These are phyloP conservation scores for Neoaliturus tenellus DNA, from an alignment of 2,888 invertebrate genomes.

Conservation along the genomic window DNA sequence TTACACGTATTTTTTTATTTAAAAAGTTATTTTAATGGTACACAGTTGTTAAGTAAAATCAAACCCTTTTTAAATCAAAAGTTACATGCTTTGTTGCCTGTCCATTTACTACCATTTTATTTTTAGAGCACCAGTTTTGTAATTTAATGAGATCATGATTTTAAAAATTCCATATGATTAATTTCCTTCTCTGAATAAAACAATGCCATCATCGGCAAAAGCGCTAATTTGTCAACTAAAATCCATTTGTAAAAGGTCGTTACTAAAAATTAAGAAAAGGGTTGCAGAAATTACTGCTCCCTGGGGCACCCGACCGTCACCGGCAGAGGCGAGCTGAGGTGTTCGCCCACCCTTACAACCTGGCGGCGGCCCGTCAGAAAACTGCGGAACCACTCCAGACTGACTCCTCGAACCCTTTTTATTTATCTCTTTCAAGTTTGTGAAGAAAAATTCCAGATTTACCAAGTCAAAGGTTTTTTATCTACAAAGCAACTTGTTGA, in stretches of 20 bases:
- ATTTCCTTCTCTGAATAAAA: not conserved
- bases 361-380: not conserved
- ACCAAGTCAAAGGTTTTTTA: slow-evolving; percentile 15
- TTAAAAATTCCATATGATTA: not conserved
- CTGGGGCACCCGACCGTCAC: not conserved
- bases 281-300: no score
- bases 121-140: not conserved
- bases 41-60: not conserved
- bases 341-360: not conserved
- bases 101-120: slow-evolving; percentile 18
- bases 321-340: not conserved
- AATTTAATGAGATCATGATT: not conserved
- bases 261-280: slow-evolving; percentile 4
- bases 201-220: no score
- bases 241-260: not conserved
- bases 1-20: not conserved
- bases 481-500: not conserved
- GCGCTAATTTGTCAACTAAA: not conserved
- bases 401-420: not conserved
- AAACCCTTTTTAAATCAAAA: not conserved
- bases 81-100: not conserved
- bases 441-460: no score
- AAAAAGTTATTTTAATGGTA: not conserved
- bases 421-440: not conserved
- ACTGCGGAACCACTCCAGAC: not conserved